phyloP scores from a whole-genome alignment of 2,797 vertebrate genomes.

The Carduelis carduelis region DNA sequence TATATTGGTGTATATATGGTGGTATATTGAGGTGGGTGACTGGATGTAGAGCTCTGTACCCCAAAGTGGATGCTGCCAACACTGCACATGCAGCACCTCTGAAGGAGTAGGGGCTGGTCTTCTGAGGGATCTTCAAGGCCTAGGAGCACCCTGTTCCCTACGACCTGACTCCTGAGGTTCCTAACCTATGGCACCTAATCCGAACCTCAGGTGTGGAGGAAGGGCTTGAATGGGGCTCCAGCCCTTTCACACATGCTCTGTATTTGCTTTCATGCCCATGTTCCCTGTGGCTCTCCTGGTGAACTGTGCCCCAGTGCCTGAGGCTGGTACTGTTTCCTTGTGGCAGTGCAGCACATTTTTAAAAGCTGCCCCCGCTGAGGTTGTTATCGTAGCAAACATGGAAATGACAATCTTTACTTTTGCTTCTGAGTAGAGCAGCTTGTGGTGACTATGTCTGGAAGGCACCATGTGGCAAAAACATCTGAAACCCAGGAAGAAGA shows the following conservation, averaged over 20 bases:
- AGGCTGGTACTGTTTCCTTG: neutral
- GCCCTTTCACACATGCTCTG: rapidly evolving
- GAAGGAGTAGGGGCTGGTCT: neutral
- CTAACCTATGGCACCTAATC: no score
- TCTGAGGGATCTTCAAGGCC: neutral
- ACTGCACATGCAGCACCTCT: neutral
- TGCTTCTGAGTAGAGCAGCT: neutral
- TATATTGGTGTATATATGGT: no score
- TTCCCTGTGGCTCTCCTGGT: neutral
- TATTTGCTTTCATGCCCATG: neutral
- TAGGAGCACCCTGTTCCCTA: neutral
- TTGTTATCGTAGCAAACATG: rapidly evolving
- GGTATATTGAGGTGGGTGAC: neutral
- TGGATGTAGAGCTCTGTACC: neutral
- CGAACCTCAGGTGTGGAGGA: neutral
- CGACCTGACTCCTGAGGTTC: neutral
- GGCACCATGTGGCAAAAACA: neutral
- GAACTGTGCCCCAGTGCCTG: neutral
- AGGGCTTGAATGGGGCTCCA: neutral
- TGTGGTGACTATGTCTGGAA: neutral
- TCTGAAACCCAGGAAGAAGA: neutral
- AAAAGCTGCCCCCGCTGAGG: neutral
- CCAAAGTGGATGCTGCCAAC: neutral
- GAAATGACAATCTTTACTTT: neutral
- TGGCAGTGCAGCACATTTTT: neutral